Conservation (phyloP, 2,797 vertebrate species). For the Peromyscus eremicus region DNA sequence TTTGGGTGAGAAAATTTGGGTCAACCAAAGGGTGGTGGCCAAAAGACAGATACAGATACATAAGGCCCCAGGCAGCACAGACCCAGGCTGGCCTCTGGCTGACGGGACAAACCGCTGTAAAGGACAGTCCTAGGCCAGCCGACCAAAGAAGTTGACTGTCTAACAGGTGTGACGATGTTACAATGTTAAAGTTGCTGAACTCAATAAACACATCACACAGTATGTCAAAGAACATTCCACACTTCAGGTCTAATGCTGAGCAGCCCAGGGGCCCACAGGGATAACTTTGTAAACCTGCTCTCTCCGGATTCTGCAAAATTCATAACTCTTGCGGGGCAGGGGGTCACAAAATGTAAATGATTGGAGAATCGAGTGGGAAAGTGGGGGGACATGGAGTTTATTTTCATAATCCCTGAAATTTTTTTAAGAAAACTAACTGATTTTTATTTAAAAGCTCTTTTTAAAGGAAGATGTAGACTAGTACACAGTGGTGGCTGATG, state of each 20-base stretch:
- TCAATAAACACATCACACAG: too few species aligned
- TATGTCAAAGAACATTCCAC: background rate
- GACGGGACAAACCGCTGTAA: rapidly evolving
- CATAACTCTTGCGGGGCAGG: rapidly evolving
- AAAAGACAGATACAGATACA: background rate
- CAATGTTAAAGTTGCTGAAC: background rate
- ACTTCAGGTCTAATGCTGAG: background rate
- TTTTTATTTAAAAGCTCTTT: background rate
- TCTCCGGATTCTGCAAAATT: background rate
- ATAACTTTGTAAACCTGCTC: too few species aligned
- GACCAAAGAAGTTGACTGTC: rapidly evolving
- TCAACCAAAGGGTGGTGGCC: background rate
- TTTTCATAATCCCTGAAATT: too few species aligned
- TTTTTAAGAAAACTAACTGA: background rate
- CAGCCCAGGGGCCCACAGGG: too few species aligned
- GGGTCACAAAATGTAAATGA: background rate
- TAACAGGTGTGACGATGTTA: too few species aligned
- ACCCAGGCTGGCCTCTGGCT: background rate
- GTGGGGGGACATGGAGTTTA: background rate
- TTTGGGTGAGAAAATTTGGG: background rate
- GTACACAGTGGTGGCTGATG: too few species aligned
- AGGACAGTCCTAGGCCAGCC: rapidly evolving
- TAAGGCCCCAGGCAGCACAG: rapidly evolving
- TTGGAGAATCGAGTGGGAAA: rapidly evolving
- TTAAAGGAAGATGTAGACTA: background rate